Evolutionary conservation across 2,113 vertebrate species (phyloP).

Genomic region (Isichthys henryi): DNA sequence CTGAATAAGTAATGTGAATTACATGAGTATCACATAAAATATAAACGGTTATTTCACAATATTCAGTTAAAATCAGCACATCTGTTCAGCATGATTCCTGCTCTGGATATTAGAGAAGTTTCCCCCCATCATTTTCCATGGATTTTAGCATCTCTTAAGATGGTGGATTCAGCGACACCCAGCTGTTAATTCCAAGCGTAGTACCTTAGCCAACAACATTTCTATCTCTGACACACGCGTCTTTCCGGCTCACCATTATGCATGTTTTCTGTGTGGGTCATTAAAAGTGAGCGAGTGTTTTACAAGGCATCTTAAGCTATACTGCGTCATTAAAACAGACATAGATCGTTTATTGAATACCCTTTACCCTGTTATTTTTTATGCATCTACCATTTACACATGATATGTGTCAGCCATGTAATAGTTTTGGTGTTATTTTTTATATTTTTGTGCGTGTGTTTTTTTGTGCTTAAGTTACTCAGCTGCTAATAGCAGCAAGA

Average conservation of each 20-base stretch:
- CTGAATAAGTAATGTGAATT: not conserved
- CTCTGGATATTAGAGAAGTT: not conserved
- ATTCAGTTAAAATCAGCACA: not conserved
- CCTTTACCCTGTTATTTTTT: not conserved
- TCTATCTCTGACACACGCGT: not conserved
- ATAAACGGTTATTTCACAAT: not conserved
- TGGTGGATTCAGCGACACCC: not conserved
- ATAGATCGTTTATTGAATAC: not conserved
- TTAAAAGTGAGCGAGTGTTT: not conserved
- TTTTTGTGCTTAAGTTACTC: not conserved
- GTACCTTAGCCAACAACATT: not conserved
- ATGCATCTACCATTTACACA: not conserved
- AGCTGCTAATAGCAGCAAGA: not conserved
- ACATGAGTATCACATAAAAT: not conserved
- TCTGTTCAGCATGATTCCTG: not conserved
- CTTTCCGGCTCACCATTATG: not conserved
- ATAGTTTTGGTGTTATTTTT: not conserved
- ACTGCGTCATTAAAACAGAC: not conserved
- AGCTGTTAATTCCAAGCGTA: not conserved
- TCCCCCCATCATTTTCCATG: not conserved
- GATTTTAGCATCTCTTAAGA: not conserved
- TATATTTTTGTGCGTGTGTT: not conserved
- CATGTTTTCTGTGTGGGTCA: not conserved
- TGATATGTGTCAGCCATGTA: not conserved
- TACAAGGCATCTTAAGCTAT: not conserved